A percentile compares a stretch with the other conserved stretches of the same genome.
These are phyloP conservation scores for Drosophila busckii DNA, from an alignment of 1,140 invertebrate species.

Conservation along the genomic window DNA sequence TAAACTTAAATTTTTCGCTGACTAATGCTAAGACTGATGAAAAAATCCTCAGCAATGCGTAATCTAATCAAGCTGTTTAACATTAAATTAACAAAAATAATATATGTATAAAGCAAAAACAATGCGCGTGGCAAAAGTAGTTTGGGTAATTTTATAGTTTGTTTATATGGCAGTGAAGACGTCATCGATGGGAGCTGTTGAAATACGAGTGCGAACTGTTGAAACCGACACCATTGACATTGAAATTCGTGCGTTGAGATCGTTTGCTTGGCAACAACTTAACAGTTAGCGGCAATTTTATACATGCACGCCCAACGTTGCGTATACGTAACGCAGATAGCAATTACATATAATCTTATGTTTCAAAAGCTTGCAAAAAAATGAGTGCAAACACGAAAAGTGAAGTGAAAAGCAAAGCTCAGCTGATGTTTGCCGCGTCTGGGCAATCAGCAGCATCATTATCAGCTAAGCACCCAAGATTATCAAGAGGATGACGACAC, in stretches of 20 bases:
- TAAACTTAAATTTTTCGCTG: too few relatives aligned
- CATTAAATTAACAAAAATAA: too few relatives aligned
- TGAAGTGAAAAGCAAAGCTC: constrained; percentile 28
- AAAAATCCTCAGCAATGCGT: too few relatives aligned
- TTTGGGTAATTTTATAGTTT: constrained; percentile 9
- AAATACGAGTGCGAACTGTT: constrained; percentile 35
- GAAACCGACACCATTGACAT: constrained; percentile 68
- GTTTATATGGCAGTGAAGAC: constrained; percentile 40
- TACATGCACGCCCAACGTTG: neutral
- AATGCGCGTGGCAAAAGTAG: too few relatives aligned
- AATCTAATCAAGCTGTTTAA: too few relatives aligned
- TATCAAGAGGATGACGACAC: constrained; percentile 43
- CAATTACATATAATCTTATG: constrained; percentile 32
- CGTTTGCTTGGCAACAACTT: constrained; percentile 54
- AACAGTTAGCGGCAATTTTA: neutral
- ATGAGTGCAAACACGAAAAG: neutral
- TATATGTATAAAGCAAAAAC: too few relatives aligned
- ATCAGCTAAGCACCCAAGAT: constrained; percentile 40
- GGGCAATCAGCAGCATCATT: constrained; percentile 21
- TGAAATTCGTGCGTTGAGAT: constrained; percentile 39
- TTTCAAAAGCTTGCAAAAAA: constrained; percentile 21
- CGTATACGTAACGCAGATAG: constrained; percentile 46
- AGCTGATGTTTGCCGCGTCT: constrained; percentile 59
- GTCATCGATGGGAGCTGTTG: constrained; percentile 49
- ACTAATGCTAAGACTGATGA: too few relatives aligned